These are phyloP conservation scores for Antrozous pallidus DNA, from an alignment of 2,797 vertebrate genomes.

Conservation along the genomic window DNA sequence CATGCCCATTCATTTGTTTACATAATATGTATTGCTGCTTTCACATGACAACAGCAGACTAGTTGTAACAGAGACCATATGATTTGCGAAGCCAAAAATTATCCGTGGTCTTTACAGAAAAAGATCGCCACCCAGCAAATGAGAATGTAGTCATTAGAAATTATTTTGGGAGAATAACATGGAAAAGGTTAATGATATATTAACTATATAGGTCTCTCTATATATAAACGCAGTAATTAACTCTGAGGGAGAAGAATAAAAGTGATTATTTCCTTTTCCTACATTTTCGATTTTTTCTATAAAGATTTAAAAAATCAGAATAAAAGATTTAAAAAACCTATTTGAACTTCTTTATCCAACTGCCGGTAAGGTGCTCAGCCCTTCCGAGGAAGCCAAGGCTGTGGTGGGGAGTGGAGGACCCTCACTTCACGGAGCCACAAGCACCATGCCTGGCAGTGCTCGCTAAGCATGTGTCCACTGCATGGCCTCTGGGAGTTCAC, in stretches of 20 bases:
- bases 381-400: not conserved
- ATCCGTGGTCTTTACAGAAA: not conserved
- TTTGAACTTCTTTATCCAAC: not conserved
- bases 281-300: conserved; percentile 24
- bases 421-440: not conserved
- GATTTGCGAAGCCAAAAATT: not conserved
- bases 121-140: not conserved
- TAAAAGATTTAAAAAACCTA: not conserved
- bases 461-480: not conserved
- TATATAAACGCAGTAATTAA: not conserved
- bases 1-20: not conserved
- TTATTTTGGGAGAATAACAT: not conserved
- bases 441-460: not conserved
- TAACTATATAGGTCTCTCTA: not conserved
- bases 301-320: conserved; percentile 38
- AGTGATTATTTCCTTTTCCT: not conserved
- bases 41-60: not conserved
- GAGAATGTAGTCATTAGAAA: conserved; percentile 21
- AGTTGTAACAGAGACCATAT: not conserved
- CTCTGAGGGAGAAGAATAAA: not conserved
- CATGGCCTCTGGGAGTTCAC: not conserved
- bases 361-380: not conserved
- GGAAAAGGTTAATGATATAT: not conserved
- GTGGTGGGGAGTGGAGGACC: not conserved
- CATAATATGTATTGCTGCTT: not conserved